Base-by-base conservation (phyloP, 2,888 invertebrate species). In the Podabrus alpinus region DNA sequence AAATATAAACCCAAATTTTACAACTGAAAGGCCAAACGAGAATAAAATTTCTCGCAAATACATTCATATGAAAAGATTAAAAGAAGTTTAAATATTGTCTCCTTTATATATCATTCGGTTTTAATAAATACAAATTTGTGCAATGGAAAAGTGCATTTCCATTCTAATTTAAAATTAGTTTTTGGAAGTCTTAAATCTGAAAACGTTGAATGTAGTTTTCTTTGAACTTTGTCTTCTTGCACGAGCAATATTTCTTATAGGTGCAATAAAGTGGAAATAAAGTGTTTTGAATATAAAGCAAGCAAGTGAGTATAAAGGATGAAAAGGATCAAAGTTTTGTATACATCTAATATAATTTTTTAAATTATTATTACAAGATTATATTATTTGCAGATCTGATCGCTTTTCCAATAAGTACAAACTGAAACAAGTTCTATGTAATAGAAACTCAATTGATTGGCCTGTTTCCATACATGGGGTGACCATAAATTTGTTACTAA, bases 251-350 rank as follows among this genome's bases (percentile, higher is more conserved):
- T 74, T 70, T 64, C 71, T 66, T 72, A 59, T 66, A 68, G 60
- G 15, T 24, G 68, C 71, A 69, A 61, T 59, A 24, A 69, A 71
- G 66, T 69, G 68, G 74, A 75, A 75, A 66, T 75, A 75, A 74
- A 75, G 68, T 75, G 74, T 71, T 75, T 75, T 75, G 74, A 75
- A 75, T 75, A 69, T 68, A 75, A 72, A 71, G 74, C 68, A 71
- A 45, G 71, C 62, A 45, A 59, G 68, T 66, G 15, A 67, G 29
- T 61, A 69, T 73, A 66, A 66, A 66, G 61, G 66, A 69, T 69
- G 19, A 15, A 73, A 73, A 73, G 69, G n/a, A 60, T 45, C 45
- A 45, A 45, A 45, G 45, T 45, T 45, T 45, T 45, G 45, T 45
- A 45, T n/a, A 45, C 45, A 7, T 45, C 45, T n/a, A n/a, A 45